Conservation (phyloP, 2,888 invertebrate genomes). For the Nezara viridula region DNA sequence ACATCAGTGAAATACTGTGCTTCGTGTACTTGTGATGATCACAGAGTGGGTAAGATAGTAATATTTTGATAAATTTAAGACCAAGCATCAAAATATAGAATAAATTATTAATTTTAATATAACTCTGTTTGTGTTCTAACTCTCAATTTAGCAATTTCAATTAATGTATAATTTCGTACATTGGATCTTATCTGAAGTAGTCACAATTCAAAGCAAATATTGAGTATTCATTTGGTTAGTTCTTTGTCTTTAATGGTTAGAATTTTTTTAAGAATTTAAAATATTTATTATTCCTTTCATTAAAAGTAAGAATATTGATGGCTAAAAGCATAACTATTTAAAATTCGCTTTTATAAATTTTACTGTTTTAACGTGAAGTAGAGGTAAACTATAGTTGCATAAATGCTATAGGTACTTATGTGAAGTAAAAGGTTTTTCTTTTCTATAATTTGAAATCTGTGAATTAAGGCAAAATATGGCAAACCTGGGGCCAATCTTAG, state of each 20-base stretch:
- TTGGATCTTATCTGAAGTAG: neutral
- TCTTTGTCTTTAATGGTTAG: neutral
- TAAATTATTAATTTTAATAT: too few species aligned
- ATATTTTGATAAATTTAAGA: neutral
- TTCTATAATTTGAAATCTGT: too few species aligned
- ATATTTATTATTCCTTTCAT: neutral
- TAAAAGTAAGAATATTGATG: too few species aligned
- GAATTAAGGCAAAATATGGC: too few species aligned
- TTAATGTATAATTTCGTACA: too few species aligned
- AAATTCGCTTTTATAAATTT: too few species aligned
- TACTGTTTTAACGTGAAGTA: too few species aligned
- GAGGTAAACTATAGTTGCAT: too few species aligned
- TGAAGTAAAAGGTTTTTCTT: too few species aligned
- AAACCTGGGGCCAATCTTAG: too few species aligned
- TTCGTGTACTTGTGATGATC: neutral
- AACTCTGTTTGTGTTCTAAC: neutral
- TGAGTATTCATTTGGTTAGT: neutral
- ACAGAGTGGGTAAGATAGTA: neutral
- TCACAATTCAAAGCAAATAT: neutral
- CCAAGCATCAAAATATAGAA: neutral
- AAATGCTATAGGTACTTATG: too few species aligned
- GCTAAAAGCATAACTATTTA: too few species aligned
- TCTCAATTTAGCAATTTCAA: neutral
- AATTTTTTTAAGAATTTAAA: neutral
- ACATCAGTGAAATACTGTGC: neutral